Conservation (phyloP, 2,113 vertebrate genomes). For the Gymnogyps californianus region DNA sequence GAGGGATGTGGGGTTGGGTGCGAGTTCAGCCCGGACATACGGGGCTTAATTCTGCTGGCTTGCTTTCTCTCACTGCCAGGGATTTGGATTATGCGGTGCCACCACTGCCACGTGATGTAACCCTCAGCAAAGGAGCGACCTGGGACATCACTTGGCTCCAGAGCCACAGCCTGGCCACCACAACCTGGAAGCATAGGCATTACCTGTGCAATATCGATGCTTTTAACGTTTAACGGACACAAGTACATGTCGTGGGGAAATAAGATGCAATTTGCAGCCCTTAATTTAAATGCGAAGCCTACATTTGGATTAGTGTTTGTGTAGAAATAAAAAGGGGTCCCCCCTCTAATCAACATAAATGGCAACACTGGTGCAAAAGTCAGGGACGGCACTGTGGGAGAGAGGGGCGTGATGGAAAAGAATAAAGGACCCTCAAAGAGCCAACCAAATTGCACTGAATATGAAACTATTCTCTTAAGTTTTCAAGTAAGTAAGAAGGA, state of each 20-base stretch:
- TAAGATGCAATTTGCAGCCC: neutral
- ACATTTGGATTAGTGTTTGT: neutral
- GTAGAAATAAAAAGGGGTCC: neutral
- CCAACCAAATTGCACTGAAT: neutral
- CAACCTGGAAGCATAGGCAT: neutral
- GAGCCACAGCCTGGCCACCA: neutral
- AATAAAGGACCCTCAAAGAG: neutral
- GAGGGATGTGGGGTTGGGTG: neutral
- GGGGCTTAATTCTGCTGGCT: neutral
- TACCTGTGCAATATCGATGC: neutral
- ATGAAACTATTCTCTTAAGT: neutral
- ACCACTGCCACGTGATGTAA: rapidly evolving
- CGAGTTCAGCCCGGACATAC: neutral
- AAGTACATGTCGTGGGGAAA: neutral
- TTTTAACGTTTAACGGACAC: neutral
- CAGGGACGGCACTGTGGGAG: neutral
- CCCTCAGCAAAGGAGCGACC: neutral
- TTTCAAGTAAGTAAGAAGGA: neutral
- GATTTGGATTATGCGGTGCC: neutral
- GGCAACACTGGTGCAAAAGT: neutral
- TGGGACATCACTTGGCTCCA: neutral
- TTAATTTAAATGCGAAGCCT: neutral
- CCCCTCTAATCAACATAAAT: neutral
- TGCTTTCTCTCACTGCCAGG: neutral
- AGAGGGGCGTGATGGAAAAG: neutral